These are phyloP conservation scores for Gymnosoma rotundatum DNA, from an alignment of 2,888 invertebrate genomes.

Conservation along the genomic window DNA sequence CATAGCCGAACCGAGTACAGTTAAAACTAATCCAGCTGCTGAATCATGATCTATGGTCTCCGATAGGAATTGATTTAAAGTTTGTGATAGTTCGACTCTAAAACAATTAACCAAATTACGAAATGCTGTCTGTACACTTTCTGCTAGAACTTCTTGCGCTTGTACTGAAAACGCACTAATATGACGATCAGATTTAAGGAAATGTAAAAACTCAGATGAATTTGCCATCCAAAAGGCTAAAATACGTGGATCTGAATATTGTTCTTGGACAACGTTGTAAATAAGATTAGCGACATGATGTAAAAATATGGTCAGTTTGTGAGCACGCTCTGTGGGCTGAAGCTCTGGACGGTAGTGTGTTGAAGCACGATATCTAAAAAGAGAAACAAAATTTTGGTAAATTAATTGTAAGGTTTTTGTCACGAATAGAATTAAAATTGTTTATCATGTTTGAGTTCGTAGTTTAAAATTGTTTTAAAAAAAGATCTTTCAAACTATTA, in stretches of 20 bases:
- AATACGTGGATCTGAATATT: slow-evolving; percentile 92
- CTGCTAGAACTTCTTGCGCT: slow-evolving; percentile 96
- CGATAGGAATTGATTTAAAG: slow-evolving; percentile 90
- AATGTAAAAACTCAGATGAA: slow-evolving; percentile 97
- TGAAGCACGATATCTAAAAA: slow-evolving; percentile 91
- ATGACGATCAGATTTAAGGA: slow-evolving; percentile 97
- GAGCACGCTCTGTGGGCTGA: slow-evolving; percentile 95
- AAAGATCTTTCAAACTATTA: no score
- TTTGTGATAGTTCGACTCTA: slow-evolving; percentile 91
- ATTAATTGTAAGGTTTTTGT: no score
- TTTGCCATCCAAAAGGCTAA: slow-evolving; percentile 99
- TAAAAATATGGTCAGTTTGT: slow-evolving; percentile 93
- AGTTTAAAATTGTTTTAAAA: no score
- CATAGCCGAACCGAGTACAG: slow-evolving; percentile 94
- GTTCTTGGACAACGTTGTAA: slow-evolving; percentile 92
- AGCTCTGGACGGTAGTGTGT: slow-evolving; percentile 96
- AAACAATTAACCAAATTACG: slow-evolving; percentile 89
- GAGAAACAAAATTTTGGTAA: neutral
- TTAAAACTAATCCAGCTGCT: slow-evolving; percentile 86
- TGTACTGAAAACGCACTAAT: slow-evolving; percentile 95
- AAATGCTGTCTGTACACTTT: slow-evolving; percentile 96
- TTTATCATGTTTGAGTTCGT: no score
- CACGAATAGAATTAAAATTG: no score
- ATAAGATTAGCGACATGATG: slow-evolving; percentile 95
- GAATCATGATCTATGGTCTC: slow-evolving; percentile 87